A percentile compares a stretch with the other conserved stretches of the same genome.
Conservation (phyloP, 2,888 invertebrate genomes). For the Pecten maximus region DNA sequence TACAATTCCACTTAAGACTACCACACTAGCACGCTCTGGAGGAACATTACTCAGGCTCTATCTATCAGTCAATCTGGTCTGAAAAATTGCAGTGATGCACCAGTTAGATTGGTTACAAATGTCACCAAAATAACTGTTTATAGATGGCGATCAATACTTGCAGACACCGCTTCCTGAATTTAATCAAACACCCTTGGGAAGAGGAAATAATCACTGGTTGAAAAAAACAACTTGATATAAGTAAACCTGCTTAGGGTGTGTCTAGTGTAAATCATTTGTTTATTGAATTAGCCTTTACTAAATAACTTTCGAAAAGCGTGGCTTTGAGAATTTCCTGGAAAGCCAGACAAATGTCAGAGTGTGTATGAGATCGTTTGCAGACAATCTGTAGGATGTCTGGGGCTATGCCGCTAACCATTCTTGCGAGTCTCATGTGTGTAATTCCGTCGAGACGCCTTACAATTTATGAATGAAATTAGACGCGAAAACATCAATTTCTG, state of each 20-base stretch:
- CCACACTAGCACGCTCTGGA: neutral
- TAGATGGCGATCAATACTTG: neutral
- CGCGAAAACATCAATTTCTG: conserved; percentile 29
- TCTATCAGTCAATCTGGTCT: neutral
- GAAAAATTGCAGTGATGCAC: neutral
- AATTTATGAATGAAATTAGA: conserved; percentile 35
- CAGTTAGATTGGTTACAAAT: neutral
- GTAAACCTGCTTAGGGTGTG: neutral
- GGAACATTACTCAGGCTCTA: neutral
- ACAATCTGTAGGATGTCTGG: conserved; percentile 10
- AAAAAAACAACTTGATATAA: neutral
- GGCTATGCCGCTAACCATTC: neutral
- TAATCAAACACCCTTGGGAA: conserved; percentile 7
- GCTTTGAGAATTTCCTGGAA: neutral
- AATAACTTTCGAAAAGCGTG: neutral
- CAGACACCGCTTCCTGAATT: conserved; percentile 16
- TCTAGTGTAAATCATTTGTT: neutral
- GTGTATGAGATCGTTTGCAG: conserved; percentile 6
- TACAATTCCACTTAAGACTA: neutral
- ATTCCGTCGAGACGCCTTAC: conserved; percentile 27
- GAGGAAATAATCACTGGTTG: conserved; percentile 3
- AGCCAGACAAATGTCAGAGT: conserved; percentile 33
- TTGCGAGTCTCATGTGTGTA: conserved; percentile 14
- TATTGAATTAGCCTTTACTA: conserved; percentile 13
- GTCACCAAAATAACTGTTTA: conserved; percentile 15